A percentile compares a stretch with the other conserved stretches of the same genome.
These are phyloP conservation scores for Frieseomelitta varia DNA, from an alignment of 1,140 invertebrate genomes.

Conservation along the genomic window DNA sequence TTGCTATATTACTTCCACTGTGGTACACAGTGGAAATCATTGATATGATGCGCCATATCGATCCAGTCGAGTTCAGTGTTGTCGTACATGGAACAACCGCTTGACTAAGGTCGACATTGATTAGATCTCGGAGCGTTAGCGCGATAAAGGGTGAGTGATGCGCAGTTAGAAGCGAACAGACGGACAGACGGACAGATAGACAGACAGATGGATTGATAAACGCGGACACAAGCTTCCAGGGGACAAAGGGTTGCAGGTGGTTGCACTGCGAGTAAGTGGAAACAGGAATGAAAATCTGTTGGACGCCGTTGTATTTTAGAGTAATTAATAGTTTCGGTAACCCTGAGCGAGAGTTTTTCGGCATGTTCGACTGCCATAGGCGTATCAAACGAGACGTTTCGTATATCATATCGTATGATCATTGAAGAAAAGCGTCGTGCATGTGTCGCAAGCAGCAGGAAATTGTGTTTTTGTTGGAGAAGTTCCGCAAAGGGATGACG, in stretches of 20 bases:
- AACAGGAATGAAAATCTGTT: neutral
- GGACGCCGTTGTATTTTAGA: neutral
- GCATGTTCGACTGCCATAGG: no score
- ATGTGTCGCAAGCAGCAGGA: neutral
- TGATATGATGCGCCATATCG: constrained; percentile 3
- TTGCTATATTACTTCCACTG: neutral
- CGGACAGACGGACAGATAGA: neutral
- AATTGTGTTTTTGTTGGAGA: neutral
- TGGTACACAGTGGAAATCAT: neutral
- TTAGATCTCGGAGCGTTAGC: constrained; percentile 50
- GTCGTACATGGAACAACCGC: constrained; percentile 12
- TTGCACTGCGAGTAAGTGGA: neutral
- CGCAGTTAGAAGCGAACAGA: neutral
- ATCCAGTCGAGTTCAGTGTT: constrained; percentile 6
- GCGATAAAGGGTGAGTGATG: constrained; percentile 43
- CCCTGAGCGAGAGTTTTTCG: constrained; percentile 4
- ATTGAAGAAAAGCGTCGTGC: neutral
- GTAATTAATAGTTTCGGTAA: constrained; percentile 55
- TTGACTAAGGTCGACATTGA: constrained; percentile 24
- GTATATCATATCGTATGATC: neutral
- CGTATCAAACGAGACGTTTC: no score
- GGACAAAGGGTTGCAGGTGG: neutral
- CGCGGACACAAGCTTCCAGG: neutral
- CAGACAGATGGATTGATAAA: neutral
- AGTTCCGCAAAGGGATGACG: neutral